These are phyloP conservation scores for Adelphocoris suturalis DNA, from an alignment of 2,888 invertebrate genomes.

Conservation along the genomic window DNA sequence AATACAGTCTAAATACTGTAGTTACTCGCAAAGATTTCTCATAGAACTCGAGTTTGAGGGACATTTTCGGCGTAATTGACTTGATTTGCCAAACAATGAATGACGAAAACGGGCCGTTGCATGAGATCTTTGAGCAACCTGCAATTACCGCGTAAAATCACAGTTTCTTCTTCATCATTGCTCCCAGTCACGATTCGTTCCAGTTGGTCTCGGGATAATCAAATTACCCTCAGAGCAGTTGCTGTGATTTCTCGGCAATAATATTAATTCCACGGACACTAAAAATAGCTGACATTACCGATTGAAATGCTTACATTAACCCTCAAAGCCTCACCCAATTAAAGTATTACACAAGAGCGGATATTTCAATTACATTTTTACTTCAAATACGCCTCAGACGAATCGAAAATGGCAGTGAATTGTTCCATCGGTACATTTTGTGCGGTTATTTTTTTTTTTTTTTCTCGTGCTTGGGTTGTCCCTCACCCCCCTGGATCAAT, in stretches of 20 bases:
- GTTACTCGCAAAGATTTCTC: constrained; percentile 49
- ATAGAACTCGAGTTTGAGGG: constrained; percentile 30
- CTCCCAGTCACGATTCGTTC: neutral
- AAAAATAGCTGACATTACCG: too few species aligned
- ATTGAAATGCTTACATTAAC: too few species aligned
- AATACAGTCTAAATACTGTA: constrained; percentile 63
- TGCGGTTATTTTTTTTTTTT: too few species aligned
- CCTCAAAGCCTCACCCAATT: too few species aligned
- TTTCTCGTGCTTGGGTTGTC: too few species aligned
- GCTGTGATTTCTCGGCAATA: neutral
- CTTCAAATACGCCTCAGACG: too few species aligned
- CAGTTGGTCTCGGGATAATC: neutral
- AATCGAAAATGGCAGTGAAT: too few species aligned
- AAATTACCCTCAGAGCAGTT: neutral
- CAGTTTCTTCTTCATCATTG: constrained; percentile 21
- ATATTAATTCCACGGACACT: too few species aligned
- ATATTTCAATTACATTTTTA: too few species aligned
- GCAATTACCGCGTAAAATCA: constrained; percentile 36
- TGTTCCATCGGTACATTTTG: too few species aligned
- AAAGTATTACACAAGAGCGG: too few species aligned
- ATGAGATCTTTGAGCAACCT: neutral
- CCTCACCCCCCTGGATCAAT: too few species aligned
- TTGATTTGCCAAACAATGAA: constrained; percentile 34
- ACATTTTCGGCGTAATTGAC: constrained; percentile 13
- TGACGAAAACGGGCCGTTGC: constrained; percentile 7